Evolutionary conservation across 2,797 vertebrate genomes (phyloP), one percentile per base, ranked within the genome.

Genomic region (Oceanodroma leucorhoa): DNA sequence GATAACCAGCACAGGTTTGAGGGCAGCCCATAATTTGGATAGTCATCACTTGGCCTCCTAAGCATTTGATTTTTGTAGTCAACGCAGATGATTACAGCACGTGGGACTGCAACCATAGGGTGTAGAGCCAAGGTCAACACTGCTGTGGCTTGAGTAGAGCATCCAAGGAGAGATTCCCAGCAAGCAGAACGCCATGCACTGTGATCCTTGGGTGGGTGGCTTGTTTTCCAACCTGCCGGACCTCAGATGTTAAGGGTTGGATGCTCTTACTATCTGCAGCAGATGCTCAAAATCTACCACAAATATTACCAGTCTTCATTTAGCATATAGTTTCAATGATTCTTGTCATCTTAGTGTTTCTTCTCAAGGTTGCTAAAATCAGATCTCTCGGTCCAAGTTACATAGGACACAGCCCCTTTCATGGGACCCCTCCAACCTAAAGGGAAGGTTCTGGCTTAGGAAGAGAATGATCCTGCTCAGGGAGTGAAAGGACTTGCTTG

Each of bases 81-180:
- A 18, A 5, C 34, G 36, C 14, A 22, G 43, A 64, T 1, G 3
- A 18, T 40, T 9, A 40, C 0, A 12, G n/a, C 22, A 29, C 1
- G 3, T 12, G 34, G 65, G 30, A 15, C 29, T 51, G 23, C 54
- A 60, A 24, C 30, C 11, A 4, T 4, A 6, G 30, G 36, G 19
- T 8, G 45, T 3, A 69, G 24, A 60, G 64, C 34, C 29, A 27
- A 48, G 51, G 21, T 16, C 27, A 55, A 32, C 5, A 6, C 41
- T 13, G 8, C 29, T 27, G 27, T 5, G 11, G 43, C 53, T 40
- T 6, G 13, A 27, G n/a, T 34, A 57, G 23, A 40, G 30, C 11
- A 34, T 40, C 34, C 55, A 13, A 41, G 55, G 36, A 60, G 36
- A 51, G 46, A 43, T 36, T 43, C 55, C 17, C 38, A 45, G 21